Evolutionary conservation across 2,797 vertebrate genomes (phyloP).

Genomic region (Sebastes melanostomus): DNA sequence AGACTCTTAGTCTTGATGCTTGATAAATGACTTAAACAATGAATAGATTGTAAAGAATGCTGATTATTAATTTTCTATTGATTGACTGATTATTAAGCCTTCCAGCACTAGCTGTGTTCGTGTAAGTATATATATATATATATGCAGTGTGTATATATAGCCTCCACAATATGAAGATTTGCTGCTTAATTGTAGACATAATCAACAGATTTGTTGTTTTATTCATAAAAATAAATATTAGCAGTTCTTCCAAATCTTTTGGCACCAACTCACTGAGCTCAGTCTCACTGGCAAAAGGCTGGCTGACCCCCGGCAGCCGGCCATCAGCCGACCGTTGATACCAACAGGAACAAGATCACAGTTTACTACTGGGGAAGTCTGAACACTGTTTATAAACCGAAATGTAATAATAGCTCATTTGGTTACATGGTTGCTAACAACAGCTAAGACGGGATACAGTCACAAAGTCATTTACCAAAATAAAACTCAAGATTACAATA

Average conservation of each 20-base stretch:
- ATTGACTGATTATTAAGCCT: background rate
- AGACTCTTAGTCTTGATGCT: background rate
- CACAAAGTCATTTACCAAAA: background rate
- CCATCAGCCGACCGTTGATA: background rate
- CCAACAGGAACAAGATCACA: background rate
- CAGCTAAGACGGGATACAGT: background rate
- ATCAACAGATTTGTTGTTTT: background rate
- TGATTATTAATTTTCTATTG: background rate
- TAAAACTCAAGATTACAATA: background rate
- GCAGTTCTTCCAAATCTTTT: background rate
- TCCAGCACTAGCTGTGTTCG: background rate
- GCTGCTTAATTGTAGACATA: background rate
- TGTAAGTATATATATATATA: background rate
- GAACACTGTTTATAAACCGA: background rate
- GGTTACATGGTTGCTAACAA: background rate
- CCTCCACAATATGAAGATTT: background rate
- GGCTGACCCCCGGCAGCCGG: background rate
- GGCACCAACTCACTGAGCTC: background rate
- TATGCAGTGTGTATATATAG: background rate
- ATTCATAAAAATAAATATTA: background rate
- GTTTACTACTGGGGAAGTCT: background rate
- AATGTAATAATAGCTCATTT: background rate
- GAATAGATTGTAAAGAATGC: background rate
- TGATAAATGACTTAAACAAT: background rate
- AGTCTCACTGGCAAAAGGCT: background rate